phyloP scores from a whole-genome alignment of 2,888 invertebrate species.

The Apodemia zela region DNA sequence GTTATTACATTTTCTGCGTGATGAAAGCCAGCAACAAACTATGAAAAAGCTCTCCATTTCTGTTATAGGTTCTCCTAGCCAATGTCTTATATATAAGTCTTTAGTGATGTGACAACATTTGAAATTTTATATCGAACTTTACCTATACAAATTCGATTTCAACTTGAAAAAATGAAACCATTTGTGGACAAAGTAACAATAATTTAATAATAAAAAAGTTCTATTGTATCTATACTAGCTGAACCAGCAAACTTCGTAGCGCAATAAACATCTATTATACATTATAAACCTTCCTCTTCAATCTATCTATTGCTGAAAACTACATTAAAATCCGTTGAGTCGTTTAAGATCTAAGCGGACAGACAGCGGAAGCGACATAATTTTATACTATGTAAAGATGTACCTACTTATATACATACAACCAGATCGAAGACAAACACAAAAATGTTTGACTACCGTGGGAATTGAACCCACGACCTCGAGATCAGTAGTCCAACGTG shows the following conservation, averaged over 20 bases:
- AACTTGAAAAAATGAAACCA: too few species aligned
- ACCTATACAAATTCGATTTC: too few species aligned
- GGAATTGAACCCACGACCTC: background rate
- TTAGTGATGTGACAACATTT: too few species aligned
- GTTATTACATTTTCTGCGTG: too few species aligned
- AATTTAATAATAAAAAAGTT: too few species aligned
- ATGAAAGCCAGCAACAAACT: too few species aligned
- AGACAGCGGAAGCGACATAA: conserved; percentile 7
- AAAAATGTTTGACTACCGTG: background rate
- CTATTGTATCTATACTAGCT: too few species aligned
- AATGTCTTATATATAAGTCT: too few species aligned
- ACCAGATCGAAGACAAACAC: conserved; percentile 6
- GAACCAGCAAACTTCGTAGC: background rate
- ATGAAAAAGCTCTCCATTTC: too few species aligned
- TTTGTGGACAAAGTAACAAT: too few species aligned
- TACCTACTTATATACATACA: background rate
- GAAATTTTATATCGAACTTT: too few species aligned
- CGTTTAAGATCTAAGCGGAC: conserved; percentile 6
- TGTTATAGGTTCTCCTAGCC: too few species aligned
- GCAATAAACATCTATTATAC: background rate
- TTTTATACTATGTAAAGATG: background rate
- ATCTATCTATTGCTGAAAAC: conserved; percentile 13
- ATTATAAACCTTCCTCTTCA: conserved; percentile 1
- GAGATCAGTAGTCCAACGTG: background rate
- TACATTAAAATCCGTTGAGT: conserved; percentile 1